Evolutionary conservation across 2,888 invertebrate genomes (phyloP).

Genomic region (Callimorpha dominula): DNA sequence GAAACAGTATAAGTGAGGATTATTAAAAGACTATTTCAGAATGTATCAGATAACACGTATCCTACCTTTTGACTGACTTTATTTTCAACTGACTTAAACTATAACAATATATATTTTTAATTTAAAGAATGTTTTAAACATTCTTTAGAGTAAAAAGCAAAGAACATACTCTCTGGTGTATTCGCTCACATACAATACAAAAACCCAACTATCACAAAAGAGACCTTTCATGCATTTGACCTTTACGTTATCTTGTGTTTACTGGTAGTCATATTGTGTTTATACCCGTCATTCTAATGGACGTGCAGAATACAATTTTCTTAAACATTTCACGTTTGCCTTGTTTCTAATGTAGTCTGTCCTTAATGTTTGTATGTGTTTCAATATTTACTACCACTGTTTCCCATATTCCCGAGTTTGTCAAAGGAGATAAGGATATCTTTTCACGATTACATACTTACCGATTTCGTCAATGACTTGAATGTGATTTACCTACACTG

Average conservation of each 20-base stretch:
- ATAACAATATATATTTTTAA: no score
- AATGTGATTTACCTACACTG: no score
- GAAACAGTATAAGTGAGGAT: no score
- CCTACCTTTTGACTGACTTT: no score
- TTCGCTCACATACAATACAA: neutral
- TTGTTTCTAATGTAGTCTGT: neutral
- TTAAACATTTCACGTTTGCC: neutral
- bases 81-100: no score
- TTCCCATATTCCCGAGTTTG: neutral
- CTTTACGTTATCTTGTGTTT: neutral
- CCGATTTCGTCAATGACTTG: no score
- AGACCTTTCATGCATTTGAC: neutral
- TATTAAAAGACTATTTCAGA: no score
- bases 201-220: neutral
- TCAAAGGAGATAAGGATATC: neutral
- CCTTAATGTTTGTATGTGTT: neutral
- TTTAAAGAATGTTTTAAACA: no score
- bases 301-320: neutral
- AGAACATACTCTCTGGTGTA: neutral
- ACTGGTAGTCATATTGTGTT: neutral
- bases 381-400: neutral
- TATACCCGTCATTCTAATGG: neutral
- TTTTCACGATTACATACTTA: no score
- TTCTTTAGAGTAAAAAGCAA: no score
- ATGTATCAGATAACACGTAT: no score